These are phyloP conservation scores for Pseudomyrmex sp. DNA, from an alignment of 1,140 invertebrate genomes.

Conservation along the genomic window DNA sequence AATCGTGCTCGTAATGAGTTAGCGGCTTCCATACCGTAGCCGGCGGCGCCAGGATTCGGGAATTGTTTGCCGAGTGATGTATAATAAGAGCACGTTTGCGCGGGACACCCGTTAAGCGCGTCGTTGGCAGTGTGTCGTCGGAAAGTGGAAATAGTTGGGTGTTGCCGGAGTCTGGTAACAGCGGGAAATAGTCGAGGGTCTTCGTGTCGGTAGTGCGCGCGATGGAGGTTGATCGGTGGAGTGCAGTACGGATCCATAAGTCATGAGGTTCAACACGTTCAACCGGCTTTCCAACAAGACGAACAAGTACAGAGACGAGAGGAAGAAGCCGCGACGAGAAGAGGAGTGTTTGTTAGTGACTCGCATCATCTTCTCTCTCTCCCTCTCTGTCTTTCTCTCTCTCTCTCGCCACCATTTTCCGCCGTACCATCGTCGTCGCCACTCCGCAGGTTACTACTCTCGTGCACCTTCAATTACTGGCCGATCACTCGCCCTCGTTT, in stretches of 20 bases:
- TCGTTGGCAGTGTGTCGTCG: slow-evolving; percentile 24
- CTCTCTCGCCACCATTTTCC: slow-evolving; percentile 5
- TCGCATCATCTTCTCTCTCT: slow-evolving; percentile 31
- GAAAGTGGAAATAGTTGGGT: slow-evolving; percentile 49
- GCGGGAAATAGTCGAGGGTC: slow-evolving; percentile 48
- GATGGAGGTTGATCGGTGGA: slow-evolving; percentile 70
- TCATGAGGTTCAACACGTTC: slow-evolving; percentile 75
- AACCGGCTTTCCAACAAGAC: slow-evolving; percentile 68
- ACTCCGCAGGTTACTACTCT: slow-evolving; percentile 70
- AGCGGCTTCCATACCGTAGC: not conserved
- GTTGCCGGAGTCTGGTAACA: slow-evolving; percentile 46
- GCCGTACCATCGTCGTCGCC: slow-evolving; percentile 5
- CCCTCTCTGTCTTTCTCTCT: no score
- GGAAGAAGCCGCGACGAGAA: slow-evolving; percentile 67
- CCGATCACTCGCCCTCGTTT: slow-evolving; percentile 71
- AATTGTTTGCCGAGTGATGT: slow-evolving; percentile 23
- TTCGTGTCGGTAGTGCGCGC: slow-evolving; percentile 10
- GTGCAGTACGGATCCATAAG: slow-evolving; percentile 78
- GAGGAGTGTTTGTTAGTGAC: slow-evolving; percentile 77
- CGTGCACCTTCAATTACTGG: slow-evolving; percentile 72
- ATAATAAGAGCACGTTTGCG: slow-evolving; percentile 20
- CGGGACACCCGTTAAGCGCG: slow-evolving; percentile 35
- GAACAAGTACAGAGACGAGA: slow-evolving; percentile 68
- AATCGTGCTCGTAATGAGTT: not conserved
- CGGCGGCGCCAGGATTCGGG: not conserved